A percentile compares a stretch with the other conserved stretches of the same genome.
Conservation (phyloP, 2,888 invertebrate genomes). For the Suillia variegata region DNA sequence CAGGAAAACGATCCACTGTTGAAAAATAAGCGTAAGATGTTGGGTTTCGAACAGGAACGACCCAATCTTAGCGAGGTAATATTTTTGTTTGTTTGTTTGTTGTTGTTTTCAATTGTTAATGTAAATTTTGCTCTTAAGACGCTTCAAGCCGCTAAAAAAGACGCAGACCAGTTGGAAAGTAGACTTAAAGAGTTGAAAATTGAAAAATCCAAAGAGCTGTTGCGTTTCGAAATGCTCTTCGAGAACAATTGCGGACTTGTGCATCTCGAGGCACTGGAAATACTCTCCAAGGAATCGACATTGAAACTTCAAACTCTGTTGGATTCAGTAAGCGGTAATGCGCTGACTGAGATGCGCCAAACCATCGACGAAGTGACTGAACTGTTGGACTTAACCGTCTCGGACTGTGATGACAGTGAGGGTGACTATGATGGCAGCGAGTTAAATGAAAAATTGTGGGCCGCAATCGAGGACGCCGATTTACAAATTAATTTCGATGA, state of each 20-base stretch:
- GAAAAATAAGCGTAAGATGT: slow-evolving; percentile 68
- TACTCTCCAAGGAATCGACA: slow-evolving; percentile 81
- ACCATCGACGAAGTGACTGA: slow-evolving; percentile 80
- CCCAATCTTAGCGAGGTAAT: slow-evolving; percentile 54
- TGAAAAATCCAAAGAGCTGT: slow-evolving; percentile 59
- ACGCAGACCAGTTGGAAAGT: slow-evolving; percentile 63
- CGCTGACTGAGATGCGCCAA: slow-evolving; percentile 72
- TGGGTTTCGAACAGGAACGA: slow-evolving; percentile 55
- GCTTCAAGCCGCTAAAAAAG: slow-evolving; percentile 73
- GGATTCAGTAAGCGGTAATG: slow-evolving; percentile 65
- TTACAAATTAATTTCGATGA: slow-evolving; percentile 69
- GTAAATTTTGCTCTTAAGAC: slow-evolving; percentile 56
- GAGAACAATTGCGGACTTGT: slow-evolving; percentile 88
- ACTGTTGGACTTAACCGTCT: slow-evolving; percentile 74
- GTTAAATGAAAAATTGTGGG: slow-evolving; percentile 66
- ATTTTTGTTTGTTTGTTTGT: background rate
- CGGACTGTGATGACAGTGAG: slow-evolving; percentile 67
- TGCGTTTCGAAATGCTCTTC: slow-evolving; percentile 80
- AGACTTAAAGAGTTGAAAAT: slow-evolving; percentile 49
- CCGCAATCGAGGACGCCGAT: slow-evolving; percentile 70
- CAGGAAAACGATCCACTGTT: slow-evolving; percentile 92
- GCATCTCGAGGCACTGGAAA: slow-evolving; percentile 89
- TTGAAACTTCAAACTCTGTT: slow-evolving; percentile 74
- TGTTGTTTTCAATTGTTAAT: background rate
- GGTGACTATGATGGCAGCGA: slow-evolving; percentile 62